Evolutionary conservation across 2,113 vertebrate genomes (phyloP).

Genomic region (Caloenas nicobarica): DNA sequence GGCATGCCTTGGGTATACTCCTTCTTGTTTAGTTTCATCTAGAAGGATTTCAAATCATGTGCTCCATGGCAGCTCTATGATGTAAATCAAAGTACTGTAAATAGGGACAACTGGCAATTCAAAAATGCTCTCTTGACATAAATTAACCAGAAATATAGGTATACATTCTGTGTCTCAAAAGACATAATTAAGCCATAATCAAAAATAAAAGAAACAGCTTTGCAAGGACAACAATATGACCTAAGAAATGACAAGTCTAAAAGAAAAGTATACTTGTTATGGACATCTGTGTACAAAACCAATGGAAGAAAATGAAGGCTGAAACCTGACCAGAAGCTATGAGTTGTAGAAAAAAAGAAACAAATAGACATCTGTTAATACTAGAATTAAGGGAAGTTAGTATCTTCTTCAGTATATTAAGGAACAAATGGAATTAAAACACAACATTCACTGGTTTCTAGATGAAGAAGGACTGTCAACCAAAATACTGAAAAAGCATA

Average conservation of each 20-base stretch:
- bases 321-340: background rate
- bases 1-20: fast-evolving
- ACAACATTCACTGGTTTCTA: background rate
- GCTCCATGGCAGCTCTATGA: background rate
- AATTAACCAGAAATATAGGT: background rate
- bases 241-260: background rate
- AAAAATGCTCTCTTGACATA: background rate
- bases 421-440: background rate
- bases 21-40: background rate
- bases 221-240: background rate
- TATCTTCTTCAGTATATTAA: background rate
- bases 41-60: background rate
- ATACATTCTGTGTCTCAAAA: background rate
- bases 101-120: background rate
- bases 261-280: background rate
- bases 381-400: background rate
- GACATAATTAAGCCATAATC: background rate
- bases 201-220: background rate
- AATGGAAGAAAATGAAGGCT: background rate
- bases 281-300: background rate
- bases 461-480: background rate
- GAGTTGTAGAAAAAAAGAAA: background rate
- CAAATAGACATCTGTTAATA: background rate
- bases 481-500: background rate
- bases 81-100: background rate